These are phyloP conservation scores for Noctua fimbriata DNA, from an alignment of 2,888 invertebrate species.

Conservation along the genomic window DNA sequence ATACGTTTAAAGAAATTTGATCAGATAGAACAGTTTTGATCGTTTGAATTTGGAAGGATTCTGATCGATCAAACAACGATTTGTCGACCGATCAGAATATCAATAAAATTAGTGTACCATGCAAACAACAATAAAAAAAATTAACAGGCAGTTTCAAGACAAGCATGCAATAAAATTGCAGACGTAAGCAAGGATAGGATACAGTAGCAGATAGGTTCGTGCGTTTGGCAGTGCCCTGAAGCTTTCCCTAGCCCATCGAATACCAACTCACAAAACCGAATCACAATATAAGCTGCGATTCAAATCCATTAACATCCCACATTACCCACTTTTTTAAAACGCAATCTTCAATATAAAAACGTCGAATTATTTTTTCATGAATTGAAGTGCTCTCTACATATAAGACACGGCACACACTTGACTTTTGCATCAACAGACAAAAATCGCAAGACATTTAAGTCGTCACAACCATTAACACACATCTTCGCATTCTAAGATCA, in stretches of 20 bases:
- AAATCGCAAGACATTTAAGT: slow-evolving; percentile 15
- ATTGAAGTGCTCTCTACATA: slow-evolving; percentile 38
- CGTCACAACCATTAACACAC: slow-evolving; percentile 57
- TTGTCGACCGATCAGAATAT: slow-evolving; percentile 3
- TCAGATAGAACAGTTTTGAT: slow-evolving; percentile 11
- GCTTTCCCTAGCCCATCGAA: slow-evolving; percentile 21
- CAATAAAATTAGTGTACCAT: slow-evolving; percentile 12
- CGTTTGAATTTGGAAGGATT: slow-evolving; percentile 1
- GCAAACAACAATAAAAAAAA: slow-evolving; percentile 22
- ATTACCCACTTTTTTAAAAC: slow-evolving; percentile 18
- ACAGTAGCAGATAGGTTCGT: slow-evolving; percentile 22
- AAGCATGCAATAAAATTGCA: slow-evolving; percentile 44
- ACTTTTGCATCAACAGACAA: slow-evolving; percentile 52
- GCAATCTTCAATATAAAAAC: neutral
- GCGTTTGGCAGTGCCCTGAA: slow-evolving; percentile 56
- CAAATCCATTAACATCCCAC: slow-evolving; percentile 1
- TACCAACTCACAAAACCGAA: slow-evolving; percentile 18
- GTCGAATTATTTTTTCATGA: slow-evolving; percentile 4
- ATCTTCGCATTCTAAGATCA: slow-evolving; percentile 7
- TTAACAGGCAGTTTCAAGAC: slow-evolving; percentile 13
- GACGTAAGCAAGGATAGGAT: slow-evolving; percentile 30
- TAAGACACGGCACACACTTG: slow-evolving; percentile 38
- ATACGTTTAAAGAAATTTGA: slow-evolving; percentile 12
- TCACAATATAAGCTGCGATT: slow-evolving; percentile 19
- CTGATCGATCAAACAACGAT: slow-evolving; percentile 15